Evolutionary conservation across 2,113 vertebrate species (phyloP), one percentile per base, ranked within the genome.

Genomic region (Hirundichthys speculiger): DNA sequence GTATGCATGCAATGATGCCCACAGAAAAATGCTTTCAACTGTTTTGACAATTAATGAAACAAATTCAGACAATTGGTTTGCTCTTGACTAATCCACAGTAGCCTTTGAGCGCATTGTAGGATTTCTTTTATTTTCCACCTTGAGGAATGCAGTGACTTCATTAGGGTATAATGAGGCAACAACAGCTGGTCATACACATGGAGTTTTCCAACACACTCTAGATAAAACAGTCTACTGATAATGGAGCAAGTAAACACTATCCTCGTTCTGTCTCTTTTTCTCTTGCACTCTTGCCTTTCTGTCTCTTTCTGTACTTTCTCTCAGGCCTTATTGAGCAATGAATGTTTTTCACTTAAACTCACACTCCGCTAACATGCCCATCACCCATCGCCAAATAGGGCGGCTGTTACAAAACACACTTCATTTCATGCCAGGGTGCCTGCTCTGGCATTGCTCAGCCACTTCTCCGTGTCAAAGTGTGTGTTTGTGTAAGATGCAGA

Each of bases 311-410:
- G 30, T 46, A 43, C 51, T 74, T 75, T 69, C 46, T 77, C 62
- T 59, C 65, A 69, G 73, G 65, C 52, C 74, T 84, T 86, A 84
- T 87, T 76, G 56, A 25, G 52, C 34, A 18, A 66, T 77, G 63
- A 79, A 85, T 85, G 69, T 84, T 87, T 88, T 83, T 70, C 66
- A 77, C 56, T 54, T 78, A 74, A 85, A 71, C 73, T 77, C 77
- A 43, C 64, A 77, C 70, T 73, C 55, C 38, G 67, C 76, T 75
- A 66, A 76, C 64, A 57, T 77, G 75, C 68, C 48, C 51, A 59
- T 82, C 51, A 43, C 40, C 80, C 63, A 40, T 60, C 51, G n/a
- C 67, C 78, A 74, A 77, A 86, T 63, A 59, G 70, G 63, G 46
- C 14, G 45, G 56, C 76, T 79, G 70, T 70, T 80, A 84, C 54